Percentiles rank a stretch among this genome's conserved stretches.
These are phyloP conservation scores for Trichomycterus rosablanca DNA, from an alignment of 2,113 vertebrate species.

Conservation along the genomic window DNA sequence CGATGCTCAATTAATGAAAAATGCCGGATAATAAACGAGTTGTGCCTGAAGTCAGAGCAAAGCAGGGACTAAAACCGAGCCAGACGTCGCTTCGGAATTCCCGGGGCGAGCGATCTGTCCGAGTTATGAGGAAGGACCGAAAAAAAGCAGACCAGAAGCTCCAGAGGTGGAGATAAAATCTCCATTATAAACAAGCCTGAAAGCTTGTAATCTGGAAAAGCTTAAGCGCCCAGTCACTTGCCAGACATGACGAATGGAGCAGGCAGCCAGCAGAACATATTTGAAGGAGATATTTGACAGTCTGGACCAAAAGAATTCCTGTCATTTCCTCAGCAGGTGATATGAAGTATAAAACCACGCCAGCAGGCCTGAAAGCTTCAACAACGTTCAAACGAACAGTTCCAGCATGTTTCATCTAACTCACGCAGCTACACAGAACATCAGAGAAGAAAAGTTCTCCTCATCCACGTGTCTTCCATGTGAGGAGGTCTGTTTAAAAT, in stretches of 20 bases:
- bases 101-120: conserved; percentile 11
- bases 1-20: not conserved
- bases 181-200: conserved; percentile 47
- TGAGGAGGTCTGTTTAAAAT: not conserved
- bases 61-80: conserved; percentile 10
- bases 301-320: not conserved
- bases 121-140: conserved; percentile 16
- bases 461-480: not conserved
- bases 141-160: conserved; percentile 38
- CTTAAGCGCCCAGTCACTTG: not conserved
- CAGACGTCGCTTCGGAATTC: conserved; percentile 6
- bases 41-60: not conserved
- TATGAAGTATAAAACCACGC: not conserved
- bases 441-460: not conserved
- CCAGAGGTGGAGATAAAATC: conserved; percentile 43
- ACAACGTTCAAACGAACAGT: not conserved
- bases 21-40: not conserved
- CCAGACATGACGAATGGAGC: conserved; percentile 18
- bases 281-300: not conserved
- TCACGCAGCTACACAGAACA: too few species aligned
- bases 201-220: conserved; percentile 40
- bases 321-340: conserved; percentile 6
- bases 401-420: too few species aligned
- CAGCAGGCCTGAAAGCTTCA: not conserved
- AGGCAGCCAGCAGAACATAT: not conserved